Percentiles rank a stretch among this genome's conserved stretches.
These are phyloP conservation scores for Lordiphosa collinella DNA, from an alignment of 1,140 invertebrate species.

Conservation along the genomic window DNA sequence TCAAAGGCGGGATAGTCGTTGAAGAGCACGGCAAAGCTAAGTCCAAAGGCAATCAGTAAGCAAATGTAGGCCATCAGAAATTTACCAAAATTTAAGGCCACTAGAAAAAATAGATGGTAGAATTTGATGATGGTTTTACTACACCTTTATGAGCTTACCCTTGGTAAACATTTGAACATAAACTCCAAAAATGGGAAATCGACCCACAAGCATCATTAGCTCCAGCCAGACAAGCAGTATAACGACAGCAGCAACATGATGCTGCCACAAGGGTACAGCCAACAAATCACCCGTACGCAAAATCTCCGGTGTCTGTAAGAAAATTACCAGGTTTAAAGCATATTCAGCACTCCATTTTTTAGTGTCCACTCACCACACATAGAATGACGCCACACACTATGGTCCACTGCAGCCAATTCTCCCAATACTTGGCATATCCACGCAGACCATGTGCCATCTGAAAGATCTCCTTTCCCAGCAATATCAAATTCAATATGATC, in stretches of 20 bases:
- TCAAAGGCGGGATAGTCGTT: conserved; percentile 87
- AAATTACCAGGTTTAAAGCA: not conserved
- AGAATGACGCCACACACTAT: conserved; percentile 86
- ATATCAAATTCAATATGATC: conserved; percentile 82
- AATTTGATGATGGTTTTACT: too few species aligned
- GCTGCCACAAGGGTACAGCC: conserved; percentile 84
- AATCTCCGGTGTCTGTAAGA: conserved; percentile 55
- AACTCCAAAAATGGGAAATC: conserved; percentile 91
- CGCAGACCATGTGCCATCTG: conserved; percentile 85
- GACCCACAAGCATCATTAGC: conserved; percentile 90
- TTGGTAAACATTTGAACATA: conserved; percentile 93
- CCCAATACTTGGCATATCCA: conserved; percentile 88
- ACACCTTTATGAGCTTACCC: too few species aligned
- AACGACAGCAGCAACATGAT: conserved; percentile 88
- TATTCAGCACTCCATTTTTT: not conserved
- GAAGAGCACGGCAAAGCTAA: conserved; percentile 89
- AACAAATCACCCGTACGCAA: conserved; percentile 51
- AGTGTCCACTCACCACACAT: conserved; percentile 80
- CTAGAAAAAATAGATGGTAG: too few species aligned
- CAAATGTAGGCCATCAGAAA: conserved; percentile 90
- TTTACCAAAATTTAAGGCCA: conserved; percentile 90
- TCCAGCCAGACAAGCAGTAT: conserved; percentile 90
- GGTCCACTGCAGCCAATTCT: conserved; percentile 90
- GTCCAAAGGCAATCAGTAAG: conserved; percentile 87
- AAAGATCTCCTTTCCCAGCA: conserved; percentile 87